Conservation (phyloP, 2,797 vertebrate genomes). For the Zenarchopterus dispar region DNA sequence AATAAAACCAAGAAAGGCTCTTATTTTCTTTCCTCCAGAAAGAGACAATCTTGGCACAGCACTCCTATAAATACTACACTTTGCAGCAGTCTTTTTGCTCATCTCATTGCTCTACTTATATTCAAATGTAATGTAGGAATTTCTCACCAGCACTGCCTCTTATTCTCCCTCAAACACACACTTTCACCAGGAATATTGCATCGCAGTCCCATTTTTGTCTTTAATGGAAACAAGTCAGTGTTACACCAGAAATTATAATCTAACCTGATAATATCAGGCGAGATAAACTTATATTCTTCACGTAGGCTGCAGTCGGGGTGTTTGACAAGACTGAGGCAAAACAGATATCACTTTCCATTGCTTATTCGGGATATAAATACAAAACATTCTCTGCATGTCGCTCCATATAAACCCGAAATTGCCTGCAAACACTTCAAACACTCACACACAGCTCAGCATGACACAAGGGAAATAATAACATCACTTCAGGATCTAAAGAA, state of each 20-base stretch:
- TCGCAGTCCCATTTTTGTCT: too few relatives aligned
- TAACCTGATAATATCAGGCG: too few relatives aligned
- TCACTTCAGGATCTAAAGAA: constrained; percentile 62
- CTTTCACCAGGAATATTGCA: too few relatives aligned
- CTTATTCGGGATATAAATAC: neutral
- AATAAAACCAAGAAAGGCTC: constrained; percentile 14
- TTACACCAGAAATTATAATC: too few relatives aligned
- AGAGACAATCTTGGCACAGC: neutral
- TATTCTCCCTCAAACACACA: too few relatives aligned
- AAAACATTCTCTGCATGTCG: neutral
- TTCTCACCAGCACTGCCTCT: constrained; percentile 3
- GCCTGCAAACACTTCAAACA: too few relatives aligned
- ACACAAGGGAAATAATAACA: constrained; percentile 55
- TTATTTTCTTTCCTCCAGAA: constrained; percentile 14
- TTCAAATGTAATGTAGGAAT: constrained; percentile 18
- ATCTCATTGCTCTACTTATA: neutral
- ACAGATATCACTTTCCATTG: neutral
- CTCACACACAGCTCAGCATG: neutral
- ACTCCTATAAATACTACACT: constrained; percentile 1
- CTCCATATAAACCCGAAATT: constrained; percentile 12
- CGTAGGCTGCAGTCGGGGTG: neutral
- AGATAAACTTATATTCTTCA: neutral
- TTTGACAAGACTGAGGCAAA: neutral
- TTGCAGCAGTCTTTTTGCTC: constrained; percentile 6
- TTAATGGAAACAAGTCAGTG: too few relatives aligned